A percentile compares a stretch with the other conserved stretches of the same genome.
Conservation (phyloP, 2,797 vertebrate genomes). For the Falco biarmicus region DNA sequence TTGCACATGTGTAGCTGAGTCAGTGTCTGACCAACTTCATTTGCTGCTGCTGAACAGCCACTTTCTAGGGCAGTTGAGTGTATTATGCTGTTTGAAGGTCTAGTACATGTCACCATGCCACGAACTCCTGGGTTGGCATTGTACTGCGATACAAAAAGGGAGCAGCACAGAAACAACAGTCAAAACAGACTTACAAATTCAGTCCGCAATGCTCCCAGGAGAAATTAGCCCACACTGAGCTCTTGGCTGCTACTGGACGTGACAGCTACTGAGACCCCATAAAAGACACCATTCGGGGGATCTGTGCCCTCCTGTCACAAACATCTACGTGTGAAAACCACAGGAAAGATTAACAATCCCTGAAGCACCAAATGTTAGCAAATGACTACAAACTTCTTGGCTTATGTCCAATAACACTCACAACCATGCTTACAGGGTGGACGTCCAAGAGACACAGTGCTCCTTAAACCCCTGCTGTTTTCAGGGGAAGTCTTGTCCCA, state of each 20-base stretch:
- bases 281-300: neutral
- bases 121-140: neutral
- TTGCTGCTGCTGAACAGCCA: neutral
- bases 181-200: neutral
- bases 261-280: neutral
- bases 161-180: neutral
- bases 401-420: neutral
- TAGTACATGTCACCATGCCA: neutral
- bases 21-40: neutral
- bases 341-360: neutral
- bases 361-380: neutral
- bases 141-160: neutral
- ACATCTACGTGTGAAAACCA: neutral
- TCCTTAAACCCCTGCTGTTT: neutral
- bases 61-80: neutral
- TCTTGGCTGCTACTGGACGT: neutral
- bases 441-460: neutral
- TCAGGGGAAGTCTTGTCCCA: neutral
- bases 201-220: neutral
- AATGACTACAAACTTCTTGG: neutral
- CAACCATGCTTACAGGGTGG: neutral
- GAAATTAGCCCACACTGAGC: neutral
- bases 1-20: neutral
- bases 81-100: neutral
- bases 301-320: neutral